These are phyloP conservation scores for Athene noctua DNA, from an alignment of 2,113 vertebrate species.

Conservation along the genomic window DNA sequence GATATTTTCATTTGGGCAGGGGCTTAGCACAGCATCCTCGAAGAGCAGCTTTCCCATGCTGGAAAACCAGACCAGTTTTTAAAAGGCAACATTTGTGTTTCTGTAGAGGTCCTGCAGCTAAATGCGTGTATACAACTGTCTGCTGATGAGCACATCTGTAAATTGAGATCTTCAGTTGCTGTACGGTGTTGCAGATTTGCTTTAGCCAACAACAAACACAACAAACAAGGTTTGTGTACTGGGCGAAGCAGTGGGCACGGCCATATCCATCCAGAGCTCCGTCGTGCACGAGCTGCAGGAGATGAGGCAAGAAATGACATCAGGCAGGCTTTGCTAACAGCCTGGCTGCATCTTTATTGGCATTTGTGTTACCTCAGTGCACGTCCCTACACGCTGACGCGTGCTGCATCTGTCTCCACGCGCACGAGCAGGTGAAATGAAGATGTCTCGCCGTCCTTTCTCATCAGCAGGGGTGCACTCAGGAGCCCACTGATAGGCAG, in stretches of 20 bases:
- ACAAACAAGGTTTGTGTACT: background rate
- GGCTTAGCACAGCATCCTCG: background rate
- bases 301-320: conserved; percentile 38
- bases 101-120: accelerated
- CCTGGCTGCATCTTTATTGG: conserved; percentile 41
- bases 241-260: background rate
- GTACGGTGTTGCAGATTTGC: background rate
- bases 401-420: conserved; percentile 21
- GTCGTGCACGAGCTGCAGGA: background rate
- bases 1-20: background rate
- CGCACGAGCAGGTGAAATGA: background rate
- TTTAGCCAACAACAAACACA: background rate
- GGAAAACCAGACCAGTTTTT: background rate
- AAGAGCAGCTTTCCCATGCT: background rate
- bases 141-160: background rate
- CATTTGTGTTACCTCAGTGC: background rate
- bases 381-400: background rate
- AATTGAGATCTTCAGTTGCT: too few species aligned
- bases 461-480: background rate
- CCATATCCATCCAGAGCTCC: background rate
- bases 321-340: conserved; percentile 77
- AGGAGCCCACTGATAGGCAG: background rate
- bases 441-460: background rate
- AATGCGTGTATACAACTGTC: too few species aligned
- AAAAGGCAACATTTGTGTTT: background rate